These are phyloP conservation scores for Martes martes DNA, from an alignment of 2,113 vertebrate species.

Conservation along the genomic window DNA sequence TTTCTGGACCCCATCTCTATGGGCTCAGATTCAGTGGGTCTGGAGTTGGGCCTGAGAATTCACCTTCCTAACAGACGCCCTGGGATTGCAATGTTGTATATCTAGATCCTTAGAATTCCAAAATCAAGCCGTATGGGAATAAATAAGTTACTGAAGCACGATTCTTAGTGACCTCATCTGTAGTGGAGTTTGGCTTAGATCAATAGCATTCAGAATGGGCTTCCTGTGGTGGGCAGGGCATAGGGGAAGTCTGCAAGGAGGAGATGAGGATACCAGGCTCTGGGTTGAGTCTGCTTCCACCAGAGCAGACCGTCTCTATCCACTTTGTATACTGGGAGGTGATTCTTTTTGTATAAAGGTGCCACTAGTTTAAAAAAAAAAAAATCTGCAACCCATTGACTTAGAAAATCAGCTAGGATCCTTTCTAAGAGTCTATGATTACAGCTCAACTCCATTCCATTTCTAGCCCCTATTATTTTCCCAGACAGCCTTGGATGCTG, in stretches of 20 bases:
- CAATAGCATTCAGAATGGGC: background rate
- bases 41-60: background rate
- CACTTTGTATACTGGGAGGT: background rate
- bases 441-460: background rate
- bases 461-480: background rate
- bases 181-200: background rate
- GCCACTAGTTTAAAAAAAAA: background rate
- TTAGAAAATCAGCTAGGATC: background rate
- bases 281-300: background rate
- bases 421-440: background rate
- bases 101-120: background rate
- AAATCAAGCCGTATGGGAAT: background rate
- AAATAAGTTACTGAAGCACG: background rate
- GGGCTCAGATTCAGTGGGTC: background rate
- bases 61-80: background rate
- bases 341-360: background rate
- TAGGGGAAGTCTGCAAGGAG: background rate
- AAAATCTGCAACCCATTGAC: background rate
- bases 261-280: background rate
- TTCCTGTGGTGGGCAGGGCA: background rate
- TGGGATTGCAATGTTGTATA: rapidly evolving
- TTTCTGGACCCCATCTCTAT: background rate
- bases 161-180: background rate
- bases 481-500: background rate
- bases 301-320: background rate